These are phyloP conservation scores for Champsocephalus gunnari DNA, from an alignment of 2,797 vertebrate genomes.

Conservation along the genomic window DNA sequence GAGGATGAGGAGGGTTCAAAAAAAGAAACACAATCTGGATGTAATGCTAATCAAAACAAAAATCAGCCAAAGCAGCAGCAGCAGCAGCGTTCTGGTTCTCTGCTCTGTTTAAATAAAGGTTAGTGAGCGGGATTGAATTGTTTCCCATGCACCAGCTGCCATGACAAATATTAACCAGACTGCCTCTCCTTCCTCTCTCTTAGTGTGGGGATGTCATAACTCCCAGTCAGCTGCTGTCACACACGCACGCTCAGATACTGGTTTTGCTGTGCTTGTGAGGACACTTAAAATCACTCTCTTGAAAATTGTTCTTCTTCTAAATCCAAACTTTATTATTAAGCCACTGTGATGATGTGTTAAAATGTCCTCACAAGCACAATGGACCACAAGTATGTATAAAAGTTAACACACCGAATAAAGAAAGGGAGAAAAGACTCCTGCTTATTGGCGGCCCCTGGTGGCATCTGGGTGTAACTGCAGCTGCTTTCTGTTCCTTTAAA, in stretches of 20 bases:
- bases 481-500: slow-evolving; percentile 4
- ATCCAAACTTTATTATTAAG: not conserved
- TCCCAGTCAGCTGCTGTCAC: slow-evolving; percentile 53
- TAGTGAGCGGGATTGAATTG: slow-evolving; percentile 56
- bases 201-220: slow-evolving; percentile 41
- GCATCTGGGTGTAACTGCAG: not conserved
- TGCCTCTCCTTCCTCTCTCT: slow-evolving; percentile 38
- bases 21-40: slow-evolving; percentile 42
- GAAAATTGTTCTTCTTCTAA: not conserved
- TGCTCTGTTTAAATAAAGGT: slow-evolving; percentile 60
- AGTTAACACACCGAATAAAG: not conserved
- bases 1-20: slow-evolving; percentile 14
- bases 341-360: not conserved
- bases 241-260: slow-evolving; percentile 9
- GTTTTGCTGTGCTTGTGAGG: not conserved
- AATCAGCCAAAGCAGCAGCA: not conserved
- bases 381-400: not conserved
- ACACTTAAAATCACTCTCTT: not conserved
- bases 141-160: slow-evolving; percentile 69
- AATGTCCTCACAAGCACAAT: not conserved
- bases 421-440: not conserved
- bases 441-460: slow-evolving; percentile 56
- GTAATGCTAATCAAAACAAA: slow-evolving; percentile 19
- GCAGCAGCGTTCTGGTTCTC: slow-evolving; percentile 14
- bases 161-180: slow-evolving; percentile 73